phyloP scores from a whole-genome alignment of 2,888 invertebrate genomes.

The Itoplectis maculator region DNA sequence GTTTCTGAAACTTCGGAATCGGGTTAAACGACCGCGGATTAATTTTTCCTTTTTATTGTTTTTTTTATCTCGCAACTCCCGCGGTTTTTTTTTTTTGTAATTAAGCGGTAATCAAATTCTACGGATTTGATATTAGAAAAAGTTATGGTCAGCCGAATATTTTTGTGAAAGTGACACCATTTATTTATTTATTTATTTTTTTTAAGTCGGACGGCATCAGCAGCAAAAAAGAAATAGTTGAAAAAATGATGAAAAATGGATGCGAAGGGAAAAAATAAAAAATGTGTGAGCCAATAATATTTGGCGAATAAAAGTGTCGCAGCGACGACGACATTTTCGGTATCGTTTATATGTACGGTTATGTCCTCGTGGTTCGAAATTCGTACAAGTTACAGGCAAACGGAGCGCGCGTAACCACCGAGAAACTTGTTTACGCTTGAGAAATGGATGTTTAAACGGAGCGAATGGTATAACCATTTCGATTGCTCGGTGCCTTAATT shows the following conservation, averaged over 20 bases:
- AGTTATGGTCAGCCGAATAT: background rate
- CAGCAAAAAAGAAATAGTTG: too few relatives aligned
- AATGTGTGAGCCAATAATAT: background rate
- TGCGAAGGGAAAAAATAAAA: background rate
- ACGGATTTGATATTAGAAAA: background rate
- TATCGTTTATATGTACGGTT: background rate
- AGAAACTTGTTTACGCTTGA: conserved; percentile 21
- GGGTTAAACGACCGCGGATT: background rate
- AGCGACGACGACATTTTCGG: background rate
- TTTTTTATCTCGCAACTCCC: too few relatives aligned
- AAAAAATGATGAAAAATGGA: too few relatives aligned
- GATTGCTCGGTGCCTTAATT: conserved; percentile 54
- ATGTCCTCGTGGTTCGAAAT: background rate
- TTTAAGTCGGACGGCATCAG: too few relatives aligned
- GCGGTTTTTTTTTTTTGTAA: too few relatives aligned
- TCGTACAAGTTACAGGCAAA: conserved; percentile 21
- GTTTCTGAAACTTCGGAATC: background rate
- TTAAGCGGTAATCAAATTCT: too few relatives aligned
- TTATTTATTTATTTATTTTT: too few relatives aligned
- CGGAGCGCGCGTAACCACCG: background rate
- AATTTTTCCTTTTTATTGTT: background rate
- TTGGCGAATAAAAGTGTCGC: background rate
- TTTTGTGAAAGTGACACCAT: too few relatives aligned
- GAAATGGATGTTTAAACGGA: conserved; percentile 36
- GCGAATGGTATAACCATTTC: conserved; percentile 48